Evolutionary conservation across 2,888 invertebrate genomes (phyloP), one percentile per base, ranked within the genome.

Genomic region (Conchocele bisecta): DNA sequence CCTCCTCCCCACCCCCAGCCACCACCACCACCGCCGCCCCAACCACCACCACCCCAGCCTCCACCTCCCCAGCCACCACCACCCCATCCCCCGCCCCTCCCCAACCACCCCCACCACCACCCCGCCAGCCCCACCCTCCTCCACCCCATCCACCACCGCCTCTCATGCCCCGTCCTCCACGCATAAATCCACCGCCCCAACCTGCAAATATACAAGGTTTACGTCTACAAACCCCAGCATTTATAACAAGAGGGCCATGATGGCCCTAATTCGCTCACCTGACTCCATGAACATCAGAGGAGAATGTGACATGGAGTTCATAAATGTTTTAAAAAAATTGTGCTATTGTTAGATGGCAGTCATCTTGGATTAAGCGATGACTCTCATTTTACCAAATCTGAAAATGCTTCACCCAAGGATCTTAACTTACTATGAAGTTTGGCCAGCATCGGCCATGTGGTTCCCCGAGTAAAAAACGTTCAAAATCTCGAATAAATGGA

Each of bases 21-120:
- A 22, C 69, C 63, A 15, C 42, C 24, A 15, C 63, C 53, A 1
- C 54, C 31, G 11, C 69, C 53, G 5, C 53, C 35, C n/a, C 64
- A 51, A 29, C 69, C 63, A 17, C 42, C 24, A 9, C 63, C 42
- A 17, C 81, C 56, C 17, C 73, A 28, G 35, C 76, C 74, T 54
- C 81, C 57, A 44, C 65, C n/a, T 26, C 73, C 64, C n/a, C 74
- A 59, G 35, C 73, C 53, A 15, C 72, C 64, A 31, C 57, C 60
- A 54, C 66, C 57, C 26, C 57, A 26, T 57, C 59, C 56, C 13
- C 54, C 29, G 46, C 57, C 65, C 64, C 20, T 33, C 65, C 42
- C 29, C 57, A 11, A 35, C 60, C 37, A 46, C 41, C 58, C 15
- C 68, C 24, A 22, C 82, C 84, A 22, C 57, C 33, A 41, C 44